phyloP scores from a whole-genome alignment of 2,888 invertebrate species.

The Eristalinus sepulchralis region DNA sequence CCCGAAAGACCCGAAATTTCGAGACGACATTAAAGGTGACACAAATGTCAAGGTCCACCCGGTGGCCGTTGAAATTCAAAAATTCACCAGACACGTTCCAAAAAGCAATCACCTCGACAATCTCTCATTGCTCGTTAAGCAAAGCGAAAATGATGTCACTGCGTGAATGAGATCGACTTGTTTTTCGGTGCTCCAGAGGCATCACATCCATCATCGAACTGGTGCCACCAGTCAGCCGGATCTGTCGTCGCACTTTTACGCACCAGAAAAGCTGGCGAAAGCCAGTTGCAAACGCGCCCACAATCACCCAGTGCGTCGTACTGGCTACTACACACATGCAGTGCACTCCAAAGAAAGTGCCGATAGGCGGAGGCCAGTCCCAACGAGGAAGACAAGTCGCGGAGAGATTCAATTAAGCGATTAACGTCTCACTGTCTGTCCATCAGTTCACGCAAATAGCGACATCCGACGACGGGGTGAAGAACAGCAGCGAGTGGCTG shows the following conservation, averaged over 20 bases:
- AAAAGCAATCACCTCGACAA: constrained; percentile 33
- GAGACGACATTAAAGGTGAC: not conserved
- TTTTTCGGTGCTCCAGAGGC: not conserved
- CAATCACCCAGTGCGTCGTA: not conserved
- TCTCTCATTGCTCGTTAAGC: not conserved
- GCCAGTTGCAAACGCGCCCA: constrained; percentile 8
- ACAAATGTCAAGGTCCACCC: constrained; percentile 2
- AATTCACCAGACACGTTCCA: constrained; percentile 26
- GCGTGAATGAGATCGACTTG: not conserved
- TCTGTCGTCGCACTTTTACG: constrained; percentile 35
- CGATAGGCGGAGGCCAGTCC: not conserved
- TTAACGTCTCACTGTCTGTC: constrained; percentile 22
- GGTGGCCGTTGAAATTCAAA: constrained; percentile 39
- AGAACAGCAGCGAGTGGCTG: not conserved
- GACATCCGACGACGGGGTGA: constrained; percentile 23
- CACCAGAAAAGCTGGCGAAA: constrained; percentile 15
- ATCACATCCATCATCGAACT: not conserved
- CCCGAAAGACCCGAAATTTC: not conserved
- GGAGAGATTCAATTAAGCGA: constrained; percentile 35
- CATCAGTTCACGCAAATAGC: constrained; percentile 13
- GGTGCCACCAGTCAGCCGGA: constrained; percentile 10
- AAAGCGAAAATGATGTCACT: constrained; percentile 54
- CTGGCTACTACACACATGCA: not conserved
- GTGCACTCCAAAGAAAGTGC: constrained; percentile 27
- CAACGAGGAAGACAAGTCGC: not conserved